Percentiles rank a stretch among this genome's conserved stretches.
These are phyloP conservation scores for Rhimphoctona megacephalus DNA, from an alignment of 2,888 invertebrate genomes.

Conservation along the genomic window DNA sequence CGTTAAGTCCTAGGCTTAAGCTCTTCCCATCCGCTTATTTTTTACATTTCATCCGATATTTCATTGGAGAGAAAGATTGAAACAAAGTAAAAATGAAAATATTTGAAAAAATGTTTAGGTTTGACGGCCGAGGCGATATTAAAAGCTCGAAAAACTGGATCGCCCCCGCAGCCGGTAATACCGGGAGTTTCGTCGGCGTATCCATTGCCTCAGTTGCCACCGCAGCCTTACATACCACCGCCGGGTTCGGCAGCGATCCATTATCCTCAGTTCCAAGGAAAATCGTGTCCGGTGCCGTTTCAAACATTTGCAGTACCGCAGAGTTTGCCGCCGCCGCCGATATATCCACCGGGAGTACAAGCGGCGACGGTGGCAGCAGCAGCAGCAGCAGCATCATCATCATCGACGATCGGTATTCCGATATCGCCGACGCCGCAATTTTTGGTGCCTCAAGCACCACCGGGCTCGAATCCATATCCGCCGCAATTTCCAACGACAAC, in stretches of 20 bases:
- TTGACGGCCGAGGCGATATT: conserved; percentile 81
- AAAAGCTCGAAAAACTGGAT: conserved; percentile 78
- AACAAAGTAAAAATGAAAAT: background rate
- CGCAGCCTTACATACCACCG: conserved; percentile 83
- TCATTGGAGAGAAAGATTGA: background rate
- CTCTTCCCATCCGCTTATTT: background rate
- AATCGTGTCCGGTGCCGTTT: conserved; percentile 77
- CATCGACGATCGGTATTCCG: conserved; percentile 58
- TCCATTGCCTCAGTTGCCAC: conserved; percentile 79
- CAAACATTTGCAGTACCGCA: conserved; percentile 74
- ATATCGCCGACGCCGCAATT: conserved; percentile 73
- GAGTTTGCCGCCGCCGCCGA: background rate
- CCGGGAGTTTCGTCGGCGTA: conserved; percentile 70
- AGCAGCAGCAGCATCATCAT: background rate
- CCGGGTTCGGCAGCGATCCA: conserved; percentile 81
- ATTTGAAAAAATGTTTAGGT: conserved; percentile 73
- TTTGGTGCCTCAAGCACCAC: conserved; percentile 81
- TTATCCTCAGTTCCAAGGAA: conserved; percentile 80
- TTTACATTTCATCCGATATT: too few relatives aligned
- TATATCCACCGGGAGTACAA: conserved; percentile 1
- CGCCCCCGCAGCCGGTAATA: conserved; percentile 70
- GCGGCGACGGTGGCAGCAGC: background rate
- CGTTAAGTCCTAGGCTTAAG: too few relatives aligned
- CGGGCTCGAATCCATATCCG: conserved; percentile 83
- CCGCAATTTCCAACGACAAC: conserved; percentile 78